Conservation (phyloP, 2,797 vertebrate genomes). For the Gymnoscopelus braueri region DNA sequence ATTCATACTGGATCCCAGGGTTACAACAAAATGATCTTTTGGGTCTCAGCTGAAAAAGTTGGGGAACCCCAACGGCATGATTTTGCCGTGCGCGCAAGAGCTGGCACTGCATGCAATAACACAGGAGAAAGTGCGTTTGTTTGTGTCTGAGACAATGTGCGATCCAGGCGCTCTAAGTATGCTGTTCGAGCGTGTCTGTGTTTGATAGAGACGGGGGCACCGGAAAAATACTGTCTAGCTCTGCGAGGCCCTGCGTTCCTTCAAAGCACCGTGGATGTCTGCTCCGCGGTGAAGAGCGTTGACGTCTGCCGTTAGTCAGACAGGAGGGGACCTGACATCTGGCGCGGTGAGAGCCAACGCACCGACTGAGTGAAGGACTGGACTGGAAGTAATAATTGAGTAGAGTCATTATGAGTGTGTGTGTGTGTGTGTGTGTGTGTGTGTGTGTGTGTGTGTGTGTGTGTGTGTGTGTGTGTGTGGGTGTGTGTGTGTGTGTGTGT, state of each 20-base stretch:
- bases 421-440: too few relatives aligned
- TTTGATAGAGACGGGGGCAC: constrained; percentile 38
- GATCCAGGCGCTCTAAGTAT: constrained; percentile 39
- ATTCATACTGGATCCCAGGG: too few relatives aligned
- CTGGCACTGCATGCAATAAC: constrained; percentile 35
- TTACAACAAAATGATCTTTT: too few relatives aligned
- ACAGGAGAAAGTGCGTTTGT: constrained; percentile 42
- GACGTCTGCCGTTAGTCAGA: constrained; percentile 34
- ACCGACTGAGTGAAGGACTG: constrained; percentile 5
- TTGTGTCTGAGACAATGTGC: constrained; percentile 39
- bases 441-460: too few relatives aligned
- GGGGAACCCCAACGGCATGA: too few relatives aligned
- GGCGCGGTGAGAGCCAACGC: constrained; percentile 29
- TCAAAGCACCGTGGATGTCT: constrained; percentile 56
- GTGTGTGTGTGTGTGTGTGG: too few relatives aligned
- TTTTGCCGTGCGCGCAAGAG: too few relatives aligned
- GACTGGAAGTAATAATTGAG: constrained; percentile 20
- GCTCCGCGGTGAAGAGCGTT: constrained; percentile 27
- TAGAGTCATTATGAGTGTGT: constrained; percentile 20
- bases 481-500: too few relatives aligned
- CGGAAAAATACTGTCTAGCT: constrained; percentile 57
- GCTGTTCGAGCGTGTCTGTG: constrained; percentile 35
- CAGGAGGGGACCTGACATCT: constrained; percentile 45
- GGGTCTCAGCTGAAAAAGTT: too few relatives aligned
- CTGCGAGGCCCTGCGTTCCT: constrained; percentile 52